Conservation (phyloP, 2,888 invertebrate genomes). For the Polydrusus tereticollis region DNA sequence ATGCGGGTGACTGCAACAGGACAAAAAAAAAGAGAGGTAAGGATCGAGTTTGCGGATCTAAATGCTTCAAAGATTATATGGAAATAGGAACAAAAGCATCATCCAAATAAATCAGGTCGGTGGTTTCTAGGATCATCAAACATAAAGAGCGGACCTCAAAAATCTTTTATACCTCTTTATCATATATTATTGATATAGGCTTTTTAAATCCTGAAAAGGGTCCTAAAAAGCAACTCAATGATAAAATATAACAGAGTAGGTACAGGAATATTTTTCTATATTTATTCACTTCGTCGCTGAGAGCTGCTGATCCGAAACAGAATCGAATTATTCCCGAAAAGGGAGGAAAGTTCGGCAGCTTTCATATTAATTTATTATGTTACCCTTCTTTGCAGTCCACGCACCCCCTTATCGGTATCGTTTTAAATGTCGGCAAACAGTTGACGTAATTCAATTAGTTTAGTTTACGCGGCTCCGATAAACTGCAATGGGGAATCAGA, state of each 20-base stretch:
- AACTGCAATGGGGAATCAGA: constrained; percentile 10
- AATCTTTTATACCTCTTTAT: not conserved
- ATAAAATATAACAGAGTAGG: not conserved
- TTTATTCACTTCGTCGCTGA: constrained; percentile 38
- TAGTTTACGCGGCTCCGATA: constrained; percentile 39
- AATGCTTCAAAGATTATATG: no score
- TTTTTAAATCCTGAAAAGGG: not conserved
- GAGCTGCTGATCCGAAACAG: constrained; percentile 46
- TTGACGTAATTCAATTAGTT: constrained; percentile 49
- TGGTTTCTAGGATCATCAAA: not conserved
- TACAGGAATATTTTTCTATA: constrained; percentile 9
- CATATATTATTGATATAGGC: not conserved
- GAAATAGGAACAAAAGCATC: no score
- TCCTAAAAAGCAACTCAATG: not conserved
- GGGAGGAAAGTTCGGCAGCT: constrained; percentile 48
- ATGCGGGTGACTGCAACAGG: no score
- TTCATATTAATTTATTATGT: constrained; percentile 49
- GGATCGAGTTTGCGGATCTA: no score
- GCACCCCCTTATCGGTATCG: constrained; percentile 38
- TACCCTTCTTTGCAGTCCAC: constrained; percentile 16
- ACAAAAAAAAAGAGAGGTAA: no score
- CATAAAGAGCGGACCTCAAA: not conserved
- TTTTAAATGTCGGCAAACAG: constrained; percentile 49
- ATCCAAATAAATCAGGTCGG: not conserved
- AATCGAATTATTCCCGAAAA: constrained; percentile 46